phyloP scores from a whole-genome alignment of 2,888 invertebrate species.

The Baccha elongata region DNA sequence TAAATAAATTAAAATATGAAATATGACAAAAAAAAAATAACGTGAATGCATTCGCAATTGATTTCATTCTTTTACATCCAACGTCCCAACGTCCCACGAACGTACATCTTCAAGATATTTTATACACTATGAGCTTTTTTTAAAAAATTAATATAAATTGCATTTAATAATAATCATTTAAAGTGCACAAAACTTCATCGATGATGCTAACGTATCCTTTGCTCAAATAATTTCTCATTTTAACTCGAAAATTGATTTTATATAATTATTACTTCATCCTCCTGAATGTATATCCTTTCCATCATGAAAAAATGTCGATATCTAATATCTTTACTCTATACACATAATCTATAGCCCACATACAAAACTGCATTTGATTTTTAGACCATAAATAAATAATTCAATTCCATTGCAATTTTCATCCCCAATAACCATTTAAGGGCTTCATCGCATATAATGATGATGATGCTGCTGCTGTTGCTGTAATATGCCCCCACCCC shows the following conservation, averaged over 20 bases:
- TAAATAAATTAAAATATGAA: no score
- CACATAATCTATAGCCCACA: not conserved
- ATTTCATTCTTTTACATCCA: no score
- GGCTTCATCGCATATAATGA: conserved; percentile 20
- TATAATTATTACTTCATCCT: conserved; percentile 64
- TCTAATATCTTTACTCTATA: not conserved
- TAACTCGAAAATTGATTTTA: conserved; percentile 60
- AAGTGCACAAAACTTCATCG: no score
- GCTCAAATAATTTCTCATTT: conserved; percentile 43
- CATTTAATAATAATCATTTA: no score
- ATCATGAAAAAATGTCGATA: conserved; percentile 36
- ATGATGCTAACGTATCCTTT: no score
- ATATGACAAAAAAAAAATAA: no score
- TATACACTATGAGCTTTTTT: no score
- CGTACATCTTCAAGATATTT: no score
- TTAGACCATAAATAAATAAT: conserved; percentile 42
- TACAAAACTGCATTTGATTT: conserved; percentile 61
- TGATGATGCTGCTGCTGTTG: conserved; percentile 10
- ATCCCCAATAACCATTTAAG: conserved; percentile 58
- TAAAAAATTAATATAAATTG: no score
- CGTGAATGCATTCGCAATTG: no score
- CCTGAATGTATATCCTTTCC: conserved; percentile 46
- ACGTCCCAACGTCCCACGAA: no score
- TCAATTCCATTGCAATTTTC: conserved; percentile 69
- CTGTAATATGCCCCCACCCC: not conserved